A percentile compares a stretch with the other conserved stretches of the same genome.
phyloP scores from a whole-genome alignment of 2,113 vertebrate genomes.

The Gorsachius goisagi region DNA sequence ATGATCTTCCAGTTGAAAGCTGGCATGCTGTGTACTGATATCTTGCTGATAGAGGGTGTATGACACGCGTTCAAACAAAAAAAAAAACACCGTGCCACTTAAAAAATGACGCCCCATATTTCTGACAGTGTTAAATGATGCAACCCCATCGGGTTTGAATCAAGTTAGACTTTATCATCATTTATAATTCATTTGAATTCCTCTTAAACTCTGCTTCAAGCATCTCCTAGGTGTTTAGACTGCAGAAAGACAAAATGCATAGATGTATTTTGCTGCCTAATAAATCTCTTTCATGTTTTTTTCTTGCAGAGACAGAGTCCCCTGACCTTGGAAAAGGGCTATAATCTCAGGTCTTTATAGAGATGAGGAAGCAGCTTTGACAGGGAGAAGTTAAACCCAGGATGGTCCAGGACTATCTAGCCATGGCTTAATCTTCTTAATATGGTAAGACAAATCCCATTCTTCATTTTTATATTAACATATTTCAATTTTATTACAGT shows the following conservation, averaged over 20 bases:
- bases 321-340: constrained; percentile 68
- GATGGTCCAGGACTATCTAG: constrained; percentile 54
- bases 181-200: constrained; percentile 70
- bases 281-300: constrained; percentile 68
- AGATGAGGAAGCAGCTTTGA: constrained; percentile 58
- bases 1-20: neutral
- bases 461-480: constrained; percentile 76
- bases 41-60: neutral
- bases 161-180: constrained; percentile 50
- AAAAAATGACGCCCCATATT: neutral
- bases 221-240: constrained; percentile 61
- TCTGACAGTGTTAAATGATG: neutral
- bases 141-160: constrained; percentile 42
- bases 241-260: constrained; percentile 53
- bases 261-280: constrained; percentile 27
- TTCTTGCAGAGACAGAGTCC: constrained; percentile 22
- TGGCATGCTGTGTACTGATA: neutral
- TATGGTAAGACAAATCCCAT: constrained; percentile 76
- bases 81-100: neutral
- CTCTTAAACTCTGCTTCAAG: constrained; percentile 52
- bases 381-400: constrained; percentile 70
- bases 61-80: neutral
- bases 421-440: constrained; percentile 70
- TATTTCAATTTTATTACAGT: constrained; percentile 75
- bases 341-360: constrained; percentile 60